A percentile compares a stretch with the other conserved stretches of the same genome.
These are phyloP conservation scores for Aphelenchoides bicaudatus DNA, from an alignment of 2,888 invertebrate species.

Conservation along the genomic window DNA sequence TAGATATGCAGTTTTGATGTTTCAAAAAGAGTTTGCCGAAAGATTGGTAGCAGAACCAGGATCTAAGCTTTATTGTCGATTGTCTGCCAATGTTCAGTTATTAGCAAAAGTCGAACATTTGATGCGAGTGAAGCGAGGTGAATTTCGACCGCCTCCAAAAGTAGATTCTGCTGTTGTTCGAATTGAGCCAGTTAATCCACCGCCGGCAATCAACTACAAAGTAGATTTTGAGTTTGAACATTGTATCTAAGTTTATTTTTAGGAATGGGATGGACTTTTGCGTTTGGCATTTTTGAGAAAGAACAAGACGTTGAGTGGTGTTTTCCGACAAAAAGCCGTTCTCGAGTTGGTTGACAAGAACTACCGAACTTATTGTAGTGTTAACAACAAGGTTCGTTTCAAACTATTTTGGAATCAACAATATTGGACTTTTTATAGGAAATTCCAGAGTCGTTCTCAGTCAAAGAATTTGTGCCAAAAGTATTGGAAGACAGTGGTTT, in stretches of 20 bases:
- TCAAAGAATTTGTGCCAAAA: slow-evolving; percentile 75
- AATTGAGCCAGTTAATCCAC: slow-evolving; percentile 93
- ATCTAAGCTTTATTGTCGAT: slow-evolving; percentile 89
- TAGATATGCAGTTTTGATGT: slow-evolving; percentile 95
- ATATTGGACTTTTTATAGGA: neutral
- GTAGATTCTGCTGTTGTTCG: slow-evolving; percentile 97
- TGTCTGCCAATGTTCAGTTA: slow-evolving; percentile 92
- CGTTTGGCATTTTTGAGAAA: slow-evolving; percentile 90
- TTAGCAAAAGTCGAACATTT: slow-evolving; percentile 79
- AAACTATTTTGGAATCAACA: neutral
- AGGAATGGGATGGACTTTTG: slow-evolving; percentile 96
- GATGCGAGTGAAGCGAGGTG: slow-evolving; percentile 85
- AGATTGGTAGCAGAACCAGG: slow-evolving; percentile 92
- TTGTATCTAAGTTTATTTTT: slow-evolving; percentile 51
- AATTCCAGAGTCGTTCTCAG: too few species aligned
- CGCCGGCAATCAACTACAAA: slow-evolving; percentile 84
- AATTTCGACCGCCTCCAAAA: slow-evolving; percentile 96
- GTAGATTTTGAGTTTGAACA: slow-evolving; percentile 40
- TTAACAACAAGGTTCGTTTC: slow-evolving; percentile 72
- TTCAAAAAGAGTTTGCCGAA: slow-evolving; percentile 96
- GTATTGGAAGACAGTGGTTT: slow-evolving; percentile 71
- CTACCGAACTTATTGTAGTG: slow-evolving; percentile 80
- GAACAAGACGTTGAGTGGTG: slow-evolving; percentile 87
- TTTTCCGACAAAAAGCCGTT: slow-evolving; percentile 76
- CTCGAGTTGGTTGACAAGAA: slow-evolving; percentile 82